Conservation (phyloP, 2,113 vertebrate genomes). For the Spilogale gracilis region DNA sequence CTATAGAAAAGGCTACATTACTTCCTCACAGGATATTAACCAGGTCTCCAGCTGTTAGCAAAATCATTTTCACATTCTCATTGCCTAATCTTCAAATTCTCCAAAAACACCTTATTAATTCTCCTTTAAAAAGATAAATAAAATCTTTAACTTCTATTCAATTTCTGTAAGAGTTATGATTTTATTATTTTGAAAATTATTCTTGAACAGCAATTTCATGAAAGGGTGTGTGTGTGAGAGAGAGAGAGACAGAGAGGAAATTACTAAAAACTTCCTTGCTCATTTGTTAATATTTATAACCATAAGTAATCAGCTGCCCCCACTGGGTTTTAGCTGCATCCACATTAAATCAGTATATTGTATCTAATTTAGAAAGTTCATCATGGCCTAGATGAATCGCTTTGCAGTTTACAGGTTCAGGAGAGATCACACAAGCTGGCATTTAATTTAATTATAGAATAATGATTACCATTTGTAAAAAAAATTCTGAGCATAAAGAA, state of each 20-base stretch:
- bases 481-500: slow-evolving; percentile 60
- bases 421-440: slow-evolving; percentile 65
- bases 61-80: slow-evolving; percentile 18
- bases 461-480: slow-evolving; percentile 73
- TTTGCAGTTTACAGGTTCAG: slow-evolving; percentile 69
- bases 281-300: slow-evolving; percentile 71
- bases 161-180: slow-evolving; percentile 15
- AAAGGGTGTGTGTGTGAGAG: neutral
- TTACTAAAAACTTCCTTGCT: slow-evolving; percentile 29
- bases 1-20: neutral
- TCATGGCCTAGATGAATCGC: slow-evolving; percentile 42
- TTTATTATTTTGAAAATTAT: slow-evolving; percentile 62
- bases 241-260: neutral
- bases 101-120: neutral
- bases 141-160: slow-evolving; percentile 8
- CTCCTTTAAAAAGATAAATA: slow-evolving; percentile 11
- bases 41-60: neutral
- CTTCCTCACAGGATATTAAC: neutral
- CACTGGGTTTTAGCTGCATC: neutral
- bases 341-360: slow-evolving; percentile 59
- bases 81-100: slow-evolving; percentile 24
- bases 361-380: slow-evolving; percentile 75
- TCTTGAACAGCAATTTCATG: slow-evolving; percentile 56
- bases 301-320: slow-evolving; percentile 45
- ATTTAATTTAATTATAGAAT: slow-evolving; percentile 78